phyloP scores from a whole-genome alignment of 2,888 invertebrate genomes.

The Cremastobaeus sp. region DNA sequence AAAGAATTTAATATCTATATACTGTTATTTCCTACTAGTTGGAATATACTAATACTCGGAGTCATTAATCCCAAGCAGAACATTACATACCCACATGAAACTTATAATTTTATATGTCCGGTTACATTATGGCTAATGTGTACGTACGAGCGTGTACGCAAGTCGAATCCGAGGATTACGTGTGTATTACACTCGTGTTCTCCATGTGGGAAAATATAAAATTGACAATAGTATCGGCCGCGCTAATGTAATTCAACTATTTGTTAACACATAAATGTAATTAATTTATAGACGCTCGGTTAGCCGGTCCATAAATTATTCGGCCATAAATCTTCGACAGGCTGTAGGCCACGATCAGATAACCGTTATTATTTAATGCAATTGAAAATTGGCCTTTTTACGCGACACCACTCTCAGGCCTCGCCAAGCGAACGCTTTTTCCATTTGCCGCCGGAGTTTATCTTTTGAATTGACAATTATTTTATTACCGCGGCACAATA shows the following conservation, averaged over 20 bases:
- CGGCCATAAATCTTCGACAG: slow-evolving; percentile 40
- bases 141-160: slow-evolving; percentile 61
- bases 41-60: slow-evolving; percentile 60
- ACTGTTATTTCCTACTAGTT: slow-evolving; percentile 60
- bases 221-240: slow-evolving; percentile 55
- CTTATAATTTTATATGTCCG: slow-evolving; percentile 63
- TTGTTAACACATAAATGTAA: slow-evolving; percentile 52
- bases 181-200: slow-evolving; percentile 56
- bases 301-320: slow-evolving; percentile 32
- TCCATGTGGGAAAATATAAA: slow-evolving; percentile 60
- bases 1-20: slow-evolving; percentile 55
- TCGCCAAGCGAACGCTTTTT: slow-evolving; percentile 7
- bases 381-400: slow-evolving; percentile 42
- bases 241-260: slow-evolving; percentile 50
- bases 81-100: slow-evolving; percentile 61
- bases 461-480: slow-evolving; percentile 45
- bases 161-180: slow-evolving; percentile 56
- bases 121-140: slow-evolving; percentile 62
- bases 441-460: slow-evolving; percentile 40
- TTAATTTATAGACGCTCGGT: slow-evolving; percentile 45
- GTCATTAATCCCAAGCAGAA: slow-evolving; percentile 61
- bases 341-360: slow-evolving; percentile 42
- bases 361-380: slow-evolving; percentile 39
- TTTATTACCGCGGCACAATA: slow-evolving; percentile 47
- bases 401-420: not conserved